Evolutionary conservation across 2,113 vertebrate species (phyloP).

Genomic region (Equus przewalskii): DNA sequence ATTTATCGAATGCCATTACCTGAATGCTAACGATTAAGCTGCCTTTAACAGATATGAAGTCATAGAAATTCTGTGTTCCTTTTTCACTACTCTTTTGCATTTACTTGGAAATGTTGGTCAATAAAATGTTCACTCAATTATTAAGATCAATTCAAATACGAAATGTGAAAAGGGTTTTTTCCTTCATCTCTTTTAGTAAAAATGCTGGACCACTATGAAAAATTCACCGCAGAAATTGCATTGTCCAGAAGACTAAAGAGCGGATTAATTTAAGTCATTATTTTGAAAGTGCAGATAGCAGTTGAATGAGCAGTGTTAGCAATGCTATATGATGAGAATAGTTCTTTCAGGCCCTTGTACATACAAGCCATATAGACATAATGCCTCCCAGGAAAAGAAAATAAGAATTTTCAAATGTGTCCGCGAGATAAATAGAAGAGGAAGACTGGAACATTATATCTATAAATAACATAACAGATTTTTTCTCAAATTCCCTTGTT

Average conservation of each 20-base stretch:
- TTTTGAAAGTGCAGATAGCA: slow-evolving; percentile 32
- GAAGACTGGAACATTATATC: not conserved
- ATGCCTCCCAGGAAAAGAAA: not conserved
- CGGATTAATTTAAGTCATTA: not conserved
- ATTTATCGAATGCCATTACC: not conserved
- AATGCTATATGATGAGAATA: not conserved
- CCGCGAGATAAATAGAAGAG: not conserved
- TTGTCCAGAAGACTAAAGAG: not conserved
- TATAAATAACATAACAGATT: not conserved
- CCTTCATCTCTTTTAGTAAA: not conserved
- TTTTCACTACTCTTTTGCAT: not conserved
- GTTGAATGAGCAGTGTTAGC: not conserved
- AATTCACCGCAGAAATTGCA: not conserved
- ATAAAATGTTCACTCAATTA: not conserved
- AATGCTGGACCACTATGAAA: not conserved
- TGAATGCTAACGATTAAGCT: slow-evolving; percentile 33
- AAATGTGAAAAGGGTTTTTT: not conserved
- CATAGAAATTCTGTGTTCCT: not conserved
- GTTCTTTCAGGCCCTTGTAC: not conserved
- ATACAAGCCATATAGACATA: not conserved
- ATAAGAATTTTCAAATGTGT: not conserved
- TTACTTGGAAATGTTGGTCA: not conserved
- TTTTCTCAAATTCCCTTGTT: not conserved
- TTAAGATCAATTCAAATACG: not conserved
- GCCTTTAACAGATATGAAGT: not conserved